Evolutionary conservation across 2,888 invertebrate genomes (phyloP).

Genomic region (Mechanitis mazaeus): DNA sequence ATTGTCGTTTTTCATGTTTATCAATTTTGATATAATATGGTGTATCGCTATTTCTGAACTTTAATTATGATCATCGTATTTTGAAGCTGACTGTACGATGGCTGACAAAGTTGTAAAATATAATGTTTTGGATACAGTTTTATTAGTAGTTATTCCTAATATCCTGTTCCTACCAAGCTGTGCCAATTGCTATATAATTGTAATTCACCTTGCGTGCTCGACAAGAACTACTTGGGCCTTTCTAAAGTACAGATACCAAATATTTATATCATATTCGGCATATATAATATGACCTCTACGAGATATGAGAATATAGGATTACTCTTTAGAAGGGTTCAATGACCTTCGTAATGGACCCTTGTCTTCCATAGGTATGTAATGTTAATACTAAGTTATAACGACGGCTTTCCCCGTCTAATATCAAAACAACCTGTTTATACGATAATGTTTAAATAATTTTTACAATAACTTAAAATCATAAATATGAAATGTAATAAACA

Average conservation of each 20-base stretch:
- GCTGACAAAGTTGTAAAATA: constrained; percentile 5
- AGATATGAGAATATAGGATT: constrained; percentile 7
- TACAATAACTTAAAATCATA: constrained; percentile 66
- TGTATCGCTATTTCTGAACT: no score
- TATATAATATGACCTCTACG: no score
- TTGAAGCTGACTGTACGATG: constrained; percentile 13
- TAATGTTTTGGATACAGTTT: constrained; percentile 32
- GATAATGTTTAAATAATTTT: constrained; percentile 65
- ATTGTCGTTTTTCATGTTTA: no score
- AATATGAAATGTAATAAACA: constrained; percentile 65
- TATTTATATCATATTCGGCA: neutral
- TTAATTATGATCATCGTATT: neutral
- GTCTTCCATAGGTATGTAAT: constrained; percentile 67
- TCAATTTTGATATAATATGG: no score
- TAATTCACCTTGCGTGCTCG: constrained; percentile 33
- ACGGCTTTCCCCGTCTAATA: constrained; percentile 36
- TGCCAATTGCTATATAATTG: constrained; percentile 60
- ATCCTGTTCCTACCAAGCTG: constrained; percentile 63
- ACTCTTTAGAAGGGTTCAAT: constrained; percentile 18
- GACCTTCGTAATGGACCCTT: constrained; percentile 55
- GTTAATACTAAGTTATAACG: constrained; percentile 38
- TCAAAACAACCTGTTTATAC: constrained; percentile 58
- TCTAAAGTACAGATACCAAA: neutral
- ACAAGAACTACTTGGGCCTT: neutral
- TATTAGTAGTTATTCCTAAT: constrained; percentile 23